Conservation (phyloP, 2,888 invertebrate genomes). For the Nezara viridula region DNA sequence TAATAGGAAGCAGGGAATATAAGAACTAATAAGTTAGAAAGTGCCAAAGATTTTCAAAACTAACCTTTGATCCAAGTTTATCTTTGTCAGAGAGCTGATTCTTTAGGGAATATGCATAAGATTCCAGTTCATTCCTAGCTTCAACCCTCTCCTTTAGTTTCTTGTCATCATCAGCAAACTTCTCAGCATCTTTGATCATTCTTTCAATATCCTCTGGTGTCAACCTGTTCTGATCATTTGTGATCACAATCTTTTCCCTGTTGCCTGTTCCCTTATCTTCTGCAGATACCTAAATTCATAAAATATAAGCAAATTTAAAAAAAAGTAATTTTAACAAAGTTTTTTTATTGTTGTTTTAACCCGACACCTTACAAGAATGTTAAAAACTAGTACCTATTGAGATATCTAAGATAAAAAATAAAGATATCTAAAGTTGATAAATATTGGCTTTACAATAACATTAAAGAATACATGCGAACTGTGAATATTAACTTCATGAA, state of each 20-base stretch:
- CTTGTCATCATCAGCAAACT: conserved; percentile 99
- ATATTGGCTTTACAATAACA: too few species aligned
- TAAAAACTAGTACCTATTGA: not conserved
- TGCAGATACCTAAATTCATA: conserved; percentile 81
- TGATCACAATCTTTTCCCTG: conserved; percentile 98
- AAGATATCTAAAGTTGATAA: too few species aligned
- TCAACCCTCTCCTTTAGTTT: conserved; percentile 96
- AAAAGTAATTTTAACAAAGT: not conserved
- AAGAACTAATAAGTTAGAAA: not conserved
- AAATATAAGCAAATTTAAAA: not conserved
- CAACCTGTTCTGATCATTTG: conserved; percentile 96
- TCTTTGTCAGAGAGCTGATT: conserved; percentile 97
- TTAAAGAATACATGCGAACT: too few species aligned
- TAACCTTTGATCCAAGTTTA: conserved; percentile 90
- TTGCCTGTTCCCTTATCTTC: conserved; percentile 99
- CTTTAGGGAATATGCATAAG: conserved; percentile 97
- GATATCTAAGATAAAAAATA: too few species aligned
- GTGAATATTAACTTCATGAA: too few species aligned
- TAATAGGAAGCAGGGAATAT: not conserved
- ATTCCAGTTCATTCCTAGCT: conserved; percentile 96
- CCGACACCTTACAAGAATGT: not conserved
- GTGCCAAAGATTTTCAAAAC: not conserved
- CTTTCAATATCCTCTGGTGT: conserved; percentile 98
- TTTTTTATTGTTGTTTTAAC: not conserved
- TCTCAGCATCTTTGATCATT: conserved; percentile 99